These are phyloP conservation scores for Dipodomys ordii DNA, from an alignment of 2,113 vertebrate species.

Conservation along the genomic window DNA sequence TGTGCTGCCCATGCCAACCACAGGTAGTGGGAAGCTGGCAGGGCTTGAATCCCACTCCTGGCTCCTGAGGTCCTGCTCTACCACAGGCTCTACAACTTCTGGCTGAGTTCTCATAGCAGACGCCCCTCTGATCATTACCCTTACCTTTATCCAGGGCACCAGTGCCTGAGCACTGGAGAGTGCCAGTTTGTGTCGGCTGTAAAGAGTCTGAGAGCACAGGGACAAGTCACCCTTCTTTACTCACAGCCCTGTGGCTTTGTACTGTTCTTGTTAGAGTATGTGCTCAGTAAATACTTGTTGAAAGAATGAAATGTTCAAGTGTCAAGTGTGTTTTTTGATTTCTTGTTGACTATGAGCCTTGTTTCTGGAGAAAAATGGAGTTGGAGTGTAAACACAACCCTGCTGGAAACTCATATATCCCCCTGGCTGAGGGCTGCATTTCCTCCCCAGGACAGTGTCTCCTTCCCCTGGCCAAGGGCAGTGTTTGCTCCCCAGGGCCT, in stretches of 20 bases:
- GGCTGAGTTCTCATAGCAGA: not conserved
- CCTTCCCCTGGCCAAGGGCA: no score
- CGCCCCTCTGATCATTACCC: not conserved
- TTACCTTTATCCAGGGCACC: not conserved
- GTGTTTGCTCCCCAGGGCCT: no score
- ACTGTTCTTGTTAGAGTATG: not conserved
- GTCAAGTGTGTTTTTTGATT: not conserved
- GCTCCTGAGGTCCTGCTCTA: not conserved
- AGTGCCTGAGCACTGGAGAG: not conserved
- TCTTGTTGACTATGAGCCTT: not conserved
- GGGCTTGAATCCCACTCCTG: not conserved
- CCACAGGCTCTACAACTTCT: not conserved
- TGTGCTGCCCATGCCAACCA: not conserved
- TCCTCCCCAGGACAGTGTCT: no score
- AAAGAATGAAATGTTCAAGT: slow-evolving; percentile 1
- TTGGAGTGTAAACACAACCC: not conserved
- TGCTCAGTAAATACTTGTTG: slow-evolving; percentile 24
- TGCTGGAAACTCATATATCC: not conserved
- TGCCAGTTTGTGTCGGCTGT: not conserved
- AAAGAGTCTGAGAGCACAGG: not conserved
- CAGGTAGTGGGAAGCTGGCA: not conserved
- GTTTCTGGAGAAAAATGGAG: not conserved
- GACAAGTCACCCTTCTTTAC: not conserved
- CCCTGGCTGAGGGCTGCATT: not conserved
- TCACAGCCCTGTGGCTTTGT: not conserved